Base-by-base conservation (phyloP, 2,113 vertebrate genomes). In the Noctilio leporinus region DNA sequence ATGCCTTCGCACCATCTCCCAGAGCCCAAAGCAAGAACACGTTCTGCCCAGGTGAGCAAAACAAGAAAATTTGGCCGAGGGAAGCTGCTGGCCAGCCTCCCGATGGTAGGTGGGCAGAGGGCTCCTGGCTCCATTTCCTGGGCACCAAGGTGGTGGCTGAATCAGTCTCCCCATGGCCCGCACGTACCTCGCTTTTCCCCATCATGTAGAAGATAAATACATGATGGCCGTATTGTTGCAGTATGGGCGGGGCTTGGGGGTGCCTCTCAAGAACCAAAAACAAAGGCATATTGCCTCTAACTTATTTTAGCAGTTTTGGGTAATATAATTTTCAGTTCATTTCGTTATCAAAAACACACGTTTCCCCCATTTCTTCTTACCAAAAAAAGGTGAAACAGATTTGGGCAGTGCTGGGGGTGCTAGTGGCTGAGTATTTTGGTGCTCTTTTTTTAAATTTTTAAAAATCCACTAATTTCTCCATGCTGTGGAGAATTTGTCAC, bases 401-500 rank as follows among this genome's bases (percentile, higher is more conserved):
- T 98, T 97, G 96, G 97, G 94, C 95, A 10, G 0, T 96, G 97
- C 94, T 88, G 0, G 51, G 94, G 62, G 0, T 86, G 89, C 96
- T 97, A 93, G 95, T 96, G 95, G 69, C 51, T 91, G 87, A 57
- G 33, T 53, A 55, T 72, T 95, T 80, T 94, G 24, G 26, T 43
- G 59, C 22, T 40, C 98, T 98, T 97, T 98, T 98, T 98, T 98
- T 98, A n/a, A n/a, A n/a, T n/a, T 98, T 98, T 98, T 76, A 53
- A 20, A 86, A 86, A 55, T 89, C 97, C 98, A 96, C 98, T 99
- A 99, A 99, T 99, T 99, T 99, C 98, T 98, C 98, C 98, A 97
- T 98, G 99, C 98, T 98, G 98, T 98, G 98, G 98, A 98, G 98
- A 99, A 99, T 99, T 99, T 99, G 99, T 99, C 98, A 98, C 98